phyloP scores from a whole-genome alignment of 2,888 invertebrate species.

The Callosobruchus maculatus region DNA sequence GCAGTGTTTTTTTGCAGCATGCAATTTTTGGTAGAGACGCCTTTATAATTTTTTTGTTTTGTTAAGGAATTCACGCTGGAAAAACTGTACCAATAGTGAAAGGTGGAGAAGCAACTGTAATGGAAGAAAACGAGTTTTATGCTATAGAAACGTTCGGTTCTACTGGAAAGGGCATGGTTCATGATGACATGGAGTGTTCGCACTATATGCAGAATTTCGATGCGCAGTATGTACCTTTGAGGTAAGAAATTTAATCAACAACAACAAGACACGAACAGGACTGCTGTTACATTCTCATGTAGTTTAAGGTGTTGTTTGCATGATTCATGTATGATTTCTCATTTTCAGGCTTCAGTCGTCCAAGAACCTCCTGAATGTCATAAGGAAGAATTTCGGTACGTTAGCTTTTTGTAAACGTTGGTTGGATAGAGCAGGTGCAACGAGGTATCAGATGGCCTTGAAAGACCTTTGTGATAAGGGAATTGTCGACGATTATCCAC shows the following conservation, averaged over 20 bases:
- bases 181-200: conserved; percentile 98
- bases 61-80: conserved; percentile 82
- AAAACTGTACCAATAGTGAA: conserved; percentile 99
- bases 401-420: conserved; percentile 98
- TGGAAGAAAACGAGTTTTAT: conserved; percentile 99
- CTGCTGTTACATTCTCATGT: conserved; percentile 1
- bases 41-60: conserved; percentile 10
- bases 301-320: background rate
- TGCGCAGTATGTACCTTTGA: conserved; percentile 83
- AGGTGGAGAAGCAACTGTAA: conserved; percentile 94
- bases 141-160: conserved; percentile 99
- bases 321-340: no score
- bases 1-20: no score
- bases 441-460: conserved; percentile 96
- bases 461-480: conserved; percentile 98
- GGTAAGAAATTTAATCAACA: conserved; percentile 60
- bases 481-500: conserved; percentile 97
- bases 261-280: no score
- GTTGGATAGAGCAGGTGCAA: conserved; percentile 95
- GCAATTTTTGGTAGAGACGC: no score
- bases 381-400: conserved; percentile 96
- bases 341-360: conserved; percentile 78
- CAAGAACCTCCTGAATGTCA: conserved; percentile 83
- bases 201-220: conserved; percentile 99
- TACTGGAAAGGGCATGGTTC: conserved; percentile 90